These are phyloP conservation scores for Pachycephus smyrnensis DNA, from an alignment of 2,888 invertebrate genomes.

Conservation along the genomic window DNA sequence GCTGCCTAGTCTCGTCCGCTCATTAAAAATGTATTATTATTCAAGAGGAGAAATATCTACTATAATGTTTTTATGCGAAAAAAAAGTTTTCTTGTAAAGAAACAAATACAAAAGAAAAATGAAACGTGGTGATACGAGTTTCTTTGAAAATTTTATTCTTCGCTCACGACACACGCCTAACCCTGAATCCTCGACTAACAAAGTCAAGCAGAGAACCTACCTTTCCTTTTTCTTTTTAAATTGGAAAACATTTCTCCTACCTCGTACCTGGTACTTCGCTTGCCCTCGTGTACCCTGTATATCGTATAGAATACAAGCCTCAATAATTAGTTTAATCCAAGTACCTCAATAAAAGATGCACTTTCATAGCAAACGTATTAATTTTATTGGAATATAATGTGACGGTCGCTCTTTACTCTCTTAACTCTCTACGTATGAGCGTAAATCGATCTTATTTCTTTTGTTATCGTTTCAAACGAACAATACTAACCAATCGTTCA, in stretches of 20 bases:
- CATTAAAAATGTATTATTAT: not conserved
- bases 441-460: conserved; percentile 2
- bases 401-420: not conserved
- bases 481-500: conserved; percentile 5
- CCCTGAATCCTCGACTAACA: too few relatives aligned
- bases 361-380: conserved; percentile 47
- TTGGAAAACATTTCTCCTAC: not conserved
- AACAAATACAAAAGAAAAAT: not conserved
- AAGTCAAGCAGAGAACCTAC: too few relatives aligned
- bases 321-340: not conserved
- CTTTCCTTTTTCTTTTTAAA: too few relatives aligned
- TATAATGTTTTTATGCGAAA: not conserved
- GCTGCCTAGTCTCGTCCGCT: conserved; percentile 47
- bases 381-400: conserved; percentile 39
- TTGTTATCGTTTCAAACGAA: not conserved
- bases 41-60: not conserved
- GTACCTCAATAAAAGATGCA: conserved; percentile 29
- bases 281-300: not conserved
- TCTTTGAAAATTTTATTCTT: too few relatives aligned
- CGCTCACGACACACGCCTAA: too few relatives aligned
- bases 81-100: not conserved
- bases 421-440: not conserved
- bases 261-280: not conserved
- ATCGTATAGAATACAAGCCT: not conserved
- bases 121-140: too few relatives aligned